Base-by-base conservation (phyloP, 2,888 invertebrate genomes). In the Lordiphosa andalusiaca region DNA sequence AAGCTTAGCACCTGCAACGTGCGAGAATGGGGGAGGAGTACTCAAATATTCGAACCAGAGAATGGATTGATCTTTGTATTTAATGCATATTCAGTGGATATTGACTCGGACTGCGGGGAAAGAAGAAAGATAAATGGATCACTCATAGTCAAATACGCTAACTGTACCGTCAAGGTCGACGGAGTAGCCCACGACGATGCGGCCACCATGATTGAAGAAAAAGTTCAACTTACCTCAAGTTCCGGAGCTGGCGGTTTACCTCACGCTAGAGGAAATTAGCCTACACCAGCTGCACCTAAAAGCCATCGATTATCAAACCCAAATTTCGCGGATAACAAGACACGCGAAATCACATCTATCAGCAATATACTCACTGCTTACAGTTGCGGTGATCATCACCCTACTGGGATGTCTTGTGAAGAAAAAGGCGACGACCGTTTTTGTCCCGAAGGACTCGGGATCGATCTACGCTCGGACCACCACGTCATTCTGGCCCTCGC, bases 271-370 rank as follows among this genome's bases (percentile, higher is more conserved):
- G 12, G 40, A 40, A 23, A 40, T 50, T 12, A 33, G 12, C 10
- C 16, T 46, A 19, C 19, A 38, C 37, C 30, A 38, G 9, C 30
- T 53, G 6, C 25, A 44, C 12, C 44, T 53, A 37, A 30, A 53
- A 2, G 37, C 44, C 5, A 9, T 53, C 12, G 7, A 46, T 23
- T 5, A 23, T 6, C 23, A 23, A 23, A 5, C 23, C 4, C 23
- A 23, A 23, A 23, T 23, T 5, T 23, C 5, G 23, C 4, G 6
- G 6, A 23, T 23, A 6, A 6, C 23, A 6, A 23, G 1, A 23
- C 5, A 23, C 4, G 4, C 23, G 6, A 23, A 5, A 4, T 5
- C 5, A 5, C 5, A 23, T 23, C 6, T 23, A 6, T 4, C 23
- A 5, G 23, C 23, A 6, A 23, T 5, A 23, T 23, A 5, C 6